Evolutionary conservation across 2,797 vertebrate genomes (phyloP).

Genomic region (Pogonophryne albipinna): DNA sequence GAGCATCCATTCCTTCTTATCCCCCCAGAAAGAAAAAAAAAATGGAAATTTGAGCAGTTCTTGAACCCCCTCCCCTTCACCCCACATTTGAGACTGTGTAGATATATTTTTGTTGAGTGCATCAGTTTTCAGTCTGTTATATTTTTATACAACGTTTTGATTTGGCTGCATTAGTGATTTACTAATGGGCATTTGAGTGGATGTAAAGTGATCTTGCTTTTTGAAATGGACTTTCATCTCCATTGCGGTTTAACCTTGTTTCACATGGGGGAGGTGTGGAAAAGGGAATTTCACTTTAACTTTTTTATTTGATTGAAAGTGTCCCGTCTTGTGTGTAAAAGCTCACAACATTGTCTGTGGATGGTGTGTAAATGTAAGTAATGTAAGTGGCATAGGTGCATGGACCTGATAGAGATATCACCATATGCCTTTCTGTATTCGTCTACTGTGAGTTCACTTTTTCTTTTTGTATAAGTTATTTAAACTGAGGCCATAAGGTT

Average conservation of each 20-base stretch:
- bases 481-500: conserved; percentile 72
- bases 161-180: conserved; percentile 75
- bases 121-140: conserved; percentile 74
- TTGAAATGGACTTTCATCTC: conserved; percentile 58
- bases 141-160: conserved; percentile 80
- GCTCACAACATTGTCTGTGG: conserved; percentile 65
- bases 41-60: conserved; percentile 49
- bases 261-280: conserved; percentile 17
- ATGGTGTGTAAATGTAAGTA: conserved; percentile 67
- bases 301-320: conserved; percentile 34
- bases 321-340: conserved; percentile 67
- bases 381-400: conserved; percentile 66
- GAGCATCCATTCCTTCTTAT: conserved; percentile 6
- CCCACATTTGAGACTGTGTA: conserved; percentile 72
- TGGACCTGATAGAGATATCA: conserved; percentile 64
- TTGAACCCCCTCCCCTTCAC: conserved; percentile 48
- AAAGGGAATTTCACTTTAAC: conserved; percentile 10
- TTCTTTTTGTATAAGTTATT: conserved; percentile 51
- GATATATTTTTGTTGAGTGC: conserved; percentile 73
- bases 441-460: conserved; percentile 61
- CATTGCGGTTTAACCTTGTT: conserved; percentile 53
- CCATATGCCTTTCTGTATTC: conserved; percentile 73
- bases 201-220: conserved; percentile 64
- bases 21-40: conserved; percentile 41
- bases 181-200: conserved; percentile 71